Evolutionary conservation across 2,113 vertebrate genomes (phyloP).

Genomic region (Rhipidura dahli): DNA sequence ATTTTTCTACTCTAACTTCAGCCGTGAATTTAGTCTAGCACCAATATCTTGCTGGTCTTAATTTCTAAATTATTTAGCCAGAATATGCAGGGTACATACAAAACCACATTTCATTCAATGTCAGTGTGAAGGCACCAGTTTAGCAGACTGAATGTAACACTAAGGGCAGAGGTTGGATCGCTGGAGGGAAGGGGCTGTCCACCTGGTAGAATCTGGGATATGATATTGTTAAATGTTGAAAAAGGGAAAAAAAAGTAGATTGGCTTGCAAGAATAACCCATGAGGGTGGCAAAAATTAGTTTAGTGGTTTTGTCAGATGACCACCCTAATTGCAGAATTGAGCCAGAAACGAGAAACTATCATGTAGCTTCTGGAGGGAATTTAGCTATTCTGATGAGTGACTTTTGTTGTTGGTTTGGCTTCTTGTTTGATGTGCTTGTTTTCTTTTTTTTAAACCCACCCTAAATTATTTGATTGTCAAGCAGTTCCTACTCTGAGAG

Average conservation of each 20-base stretch:
- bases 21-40: not conserved
- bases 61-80: not conserved
- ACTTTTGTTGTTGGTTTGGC: not conserved
- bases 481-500: not conserved
- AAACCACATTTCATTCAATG: fast-evolving
- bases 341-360: not conserved
- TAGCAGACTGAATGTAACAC: no score
- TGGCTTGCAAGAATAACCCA: not conserved
- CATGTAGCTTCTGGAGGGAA: not conserved
- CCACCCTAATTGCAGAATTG: not conserved
- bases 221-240: not conserved
- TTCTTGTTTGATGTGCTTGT: no score
- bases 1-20: not conserved
- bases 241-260: not conserved
- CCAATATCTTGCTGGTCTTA: not conserved
- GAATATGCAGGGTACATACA: fast-evolving
- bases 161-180: not conserved
- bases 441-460: fast-evolving
- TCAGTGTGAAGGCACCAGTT: not conserved
- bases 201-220: not conserved
- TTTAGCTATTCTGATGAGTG: not conserved
- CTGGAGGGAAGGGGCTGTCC: not conserved
- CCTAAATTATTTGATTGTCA: not conserved
- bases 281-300: not conserved
- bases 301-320: not conserved